Evolutionary conservation across 2,888 invertebrate genomes (phyloP), one percentile per base, ranked within the genome.

Genomic region (Tetropium fuscum): DNA sequence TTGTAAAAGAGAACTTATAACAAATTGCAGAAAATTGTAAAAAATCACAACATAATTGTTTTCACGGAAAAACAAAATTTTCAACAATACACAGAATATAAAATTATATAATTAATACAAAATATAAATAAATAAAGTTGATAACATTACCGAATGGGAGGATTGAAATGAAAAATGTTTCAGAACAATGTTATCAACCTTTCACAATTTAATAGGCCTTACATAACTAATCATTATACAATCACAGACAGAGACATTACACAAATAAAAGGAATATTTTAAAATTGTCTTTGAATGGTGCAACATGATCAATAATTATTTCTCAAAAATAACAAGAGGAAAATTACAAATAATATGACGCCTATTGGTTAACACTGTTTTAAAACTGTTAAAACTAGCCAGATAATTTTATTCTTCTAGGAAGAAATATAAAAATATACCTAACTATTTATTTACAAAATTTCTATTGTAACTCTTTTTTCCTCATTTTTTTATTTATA

Each of bases 131-230:
- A 41, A 41, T 38, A 49, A 68, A 72, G 70, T 68, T 71, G 66
- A 63, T 63, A 69, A 60, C 63, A 66, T 59, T 59, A 66, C 57
- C 40, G 19, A 27, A 36, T 30, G 18, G 32, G 36, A 18, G 16
- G 5, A 7, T 6, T 20, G 8, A 11, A 0, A 11, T 16, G n/a
- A n/a, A n/a, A n/a, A 11, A 41, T 30, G 11, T 30, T 47, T 32
- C 34, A 15, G n/a, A 53, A 64, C 56, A 63, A 67, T 66, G 63
- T 60, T 69, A 69, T 59, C 69, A 66, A 63, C 68, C 64, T 58
- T 64, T 65, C 61, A 68, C 66, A 70, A 64, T 56, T 40, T 45
- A 27, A 11, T 58, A 13, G 38, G 49, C 43, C 22, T 40, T 20
- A 25, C 41, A 22, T 56, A 63, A 57, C 58, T 56, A 60, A 60